phyloP scores from a whole-genome alignment of 1,140 invertebrate species.

The Temnothorax curvispinosus region DNA sequence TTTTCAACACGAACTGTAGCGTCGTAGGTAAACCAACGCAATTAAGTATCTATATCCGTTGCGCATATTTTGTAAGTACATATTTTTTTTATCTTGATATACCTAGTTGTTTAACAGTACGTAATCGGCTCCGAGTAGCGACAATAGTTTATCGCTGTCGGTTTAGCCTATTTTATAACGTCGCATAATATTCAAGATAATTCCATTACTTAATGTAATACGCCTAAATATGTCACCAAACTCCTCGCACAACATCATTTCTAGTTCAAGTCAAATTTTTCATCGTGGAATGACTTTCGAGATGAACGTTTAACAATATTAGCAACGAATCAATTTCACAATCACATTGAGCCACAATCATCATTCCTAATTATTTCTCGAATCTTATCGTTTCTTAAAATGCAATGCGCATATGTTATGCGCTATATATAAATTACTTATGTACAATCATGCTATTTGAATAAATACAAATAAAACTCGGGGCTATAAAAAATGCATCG shows the following conservation, averaged over 20 bases:
- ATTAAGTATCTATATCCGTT: slow-evolving; percentile 68
- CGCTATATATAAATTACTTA: slow-evolving; percentile 13
- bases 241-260: not conserved
- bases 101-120: slow-evolving; percentile 55
- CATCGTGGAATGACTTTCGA: slow-evolving; percentile 1
- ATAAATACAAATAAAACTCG: not conserved
- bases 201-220: slow-evolving; percentile 37
- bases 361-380: not conserved
- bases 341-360: not conserved
- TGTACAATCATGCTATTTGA: not conserved
- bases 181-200: slow-evolving; percentile 22
- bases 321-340: slow-evolving; percentile 6
- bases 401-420: not conserved
- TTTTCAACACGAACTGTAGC: slow-evolving; percentile 70
- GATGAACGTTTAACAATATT: not conserved
- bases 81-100: slow-evolving; percentile 66
- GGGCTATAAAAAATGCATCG: not conserved
- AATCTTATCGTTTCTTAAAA: slow-evolving; percentile 9
- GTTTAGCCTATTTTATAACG: slow-evolving; percentile 32
- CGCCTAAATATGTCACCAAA: slow-evolving; percentile 1
- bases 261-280: not conserved
- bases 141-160: slow-evolving; percentile 40
- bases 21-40: slow-evolving; percentile 59
- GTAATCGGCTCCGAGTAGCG: slow-evolving; percentile 35
- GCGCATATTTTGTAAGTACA: slow-evolving; percentile 75